A percentile compares a stretch with the other conserved stretches of the same genome.
Conservation (phyloP, 1,140 invertebrate species). For the Lepidurus packardi region DNA sequence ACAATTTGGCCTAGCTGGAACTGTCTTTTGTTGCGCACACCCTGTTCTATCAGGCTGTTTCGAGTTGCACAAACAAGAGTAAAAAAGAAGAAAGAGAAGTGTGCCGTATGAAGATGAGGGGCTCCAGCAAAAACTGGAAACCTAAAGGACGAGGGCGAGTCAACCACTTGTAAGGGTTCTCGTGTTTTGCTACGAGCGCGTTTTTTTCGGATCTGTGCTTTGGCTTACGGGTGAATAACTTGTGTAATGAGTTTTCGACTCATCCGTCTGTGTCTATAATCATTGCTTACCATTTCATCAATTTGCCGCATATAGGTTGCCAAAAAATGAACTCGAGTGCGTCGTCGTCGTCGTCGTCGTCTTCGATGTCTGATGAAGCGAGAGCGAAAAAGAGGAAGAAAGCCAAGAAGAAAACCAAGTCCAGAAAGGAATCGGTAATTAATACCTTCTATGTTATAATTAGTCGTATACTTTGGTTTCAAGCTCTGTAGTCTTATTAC, state of each 20-base stretch:
- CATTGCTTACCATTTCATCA: background rate
- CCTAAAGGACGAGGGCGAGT: background rate
- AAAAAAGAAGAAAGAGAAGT: background rate
- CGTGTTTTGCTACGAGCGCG: background rate
- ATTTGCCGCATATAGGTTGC: background rate
- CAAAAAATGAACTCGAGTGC: conserved; percentile 3
- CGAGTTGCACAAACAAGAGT: conserved; percentile 5
- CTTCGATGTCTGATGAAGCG: background rate
- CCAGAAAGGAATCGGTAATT: conserved; percentile 1
- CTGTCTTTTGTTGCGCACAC: background rate
- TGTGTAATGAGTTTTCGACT: background rate
- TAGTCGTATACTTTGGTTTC: background rate
- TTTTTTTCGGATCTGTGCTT: background rate
- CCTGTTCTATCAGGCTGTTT: background rate
- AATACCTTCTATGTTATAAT: background rate
- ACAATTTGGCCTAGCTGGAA: background rate
- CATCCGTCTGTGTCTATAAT: background rate
- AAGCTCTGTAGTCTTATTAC: background rate
- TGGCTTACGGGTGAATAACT: background rate
- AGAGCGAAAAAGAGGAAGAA: background rate
- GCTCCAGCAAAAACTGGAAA: background rate
- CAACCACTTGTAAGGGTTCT: conserved; percentile 18
- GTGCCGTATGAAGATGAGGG: background rate
- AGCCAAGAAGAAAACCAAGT: background rate
- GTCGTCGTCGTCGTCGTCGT: background rate